A percentile compares a stretch with the other conserved stretches of the same genome.
These are phyloP conservation scores for Sepiola atlantica DNA, from an alignment of 2,888 invertebrate species.

Conservation along the genomic window DNA sequence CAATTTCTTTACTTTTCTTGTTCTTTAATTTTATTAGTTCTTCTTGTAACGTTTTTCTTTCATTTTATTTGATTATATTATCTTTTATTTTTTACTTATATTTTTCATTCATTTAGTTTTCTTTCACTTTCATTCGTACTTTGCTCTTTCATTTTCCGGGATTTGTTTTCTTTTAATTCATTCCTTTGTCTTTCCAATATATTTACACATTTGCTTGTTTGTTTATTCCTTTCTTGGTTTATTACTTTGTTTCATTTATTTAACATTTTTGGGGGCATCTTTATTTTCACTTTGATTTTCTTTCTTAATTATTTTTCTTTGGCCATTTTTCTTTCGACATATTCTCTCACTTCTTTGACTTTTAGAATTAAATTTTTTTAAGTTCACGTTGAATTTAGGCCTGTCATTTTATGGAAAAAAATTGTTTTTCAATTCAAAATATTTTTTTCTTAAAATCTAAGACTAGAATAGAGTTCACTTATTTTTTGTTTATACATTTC, in stretches of 20 bases:
- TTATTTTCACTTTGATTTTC: not conserved
- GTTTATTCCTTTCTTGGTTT: not conserved
- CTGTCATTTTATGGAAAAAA: not conserved
- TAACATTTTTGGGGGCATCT: not conserved
- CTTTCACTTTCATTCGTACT: not conserved
- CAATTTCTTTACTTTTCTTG: not conserved
- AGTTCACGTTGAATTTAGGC: not conserved
- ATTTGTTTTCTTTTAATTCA: not conserved
- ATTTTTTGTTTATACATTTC: not conserved
- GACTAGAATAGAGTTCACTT: not conserved
- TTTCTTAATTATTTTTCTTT: not conserved
- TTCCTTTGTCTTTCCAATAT: not conserved
- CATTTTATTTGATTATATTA: not conserved
- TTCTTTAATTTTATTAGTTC: not conserved
- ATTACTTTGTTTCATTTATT: not conserved
- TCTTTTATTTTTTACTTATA: not conserved
- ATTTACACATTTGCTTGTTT: not conserved
- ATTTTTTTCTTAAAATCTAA: not conserved
- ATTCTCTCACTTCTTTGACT: not conserved
- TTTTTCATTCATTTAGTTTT: not conserved
- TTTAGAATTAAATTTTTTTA: not conserved
- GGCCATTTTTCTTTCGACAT: not conserved
- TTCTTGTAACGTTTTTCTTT: not conserved
- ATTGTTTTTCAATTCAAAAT: not conserved
- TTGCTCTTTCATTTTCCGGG: not conserved